Conservation (phyloP, 2,888 invertebrate species). For the Odontomyia ornata region DNA sequence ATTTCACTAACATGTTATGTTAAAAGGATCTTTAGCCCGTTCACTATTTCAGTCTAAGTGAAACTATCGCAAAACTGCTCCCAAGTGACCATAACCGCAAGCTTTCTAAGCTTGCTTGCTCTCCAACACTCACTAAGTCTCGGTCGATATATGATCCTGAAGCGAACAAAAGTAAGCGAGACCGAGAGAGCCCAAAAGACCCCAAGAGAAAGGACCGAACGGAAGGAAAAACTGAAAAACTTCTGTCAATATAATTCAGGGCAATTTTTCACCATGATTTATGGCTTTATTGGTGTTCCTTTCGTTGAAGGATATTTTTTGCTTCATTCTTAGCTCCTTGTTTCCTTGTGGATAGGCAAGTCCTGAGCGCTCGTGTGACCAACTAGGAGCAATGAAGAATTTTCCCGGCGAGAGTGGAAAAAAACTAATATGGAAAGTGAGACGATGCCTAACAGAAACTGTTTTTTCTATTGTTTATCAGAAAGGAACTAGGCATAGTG, state of each 20-base stretch:
- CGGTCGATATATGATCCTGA: no score
- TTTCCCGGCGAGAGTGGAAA: not conserved
- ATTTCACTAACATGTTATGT: constrained; percentile 13
- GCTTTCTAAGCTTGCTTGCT: not conserved
- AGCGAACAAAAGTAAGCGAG: not conserved
- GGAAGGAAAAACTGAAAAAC: constrained; percentile 40
- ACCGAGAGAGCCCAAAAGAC: not conserved
- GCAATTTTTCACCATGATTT: constrained; percentile 47
- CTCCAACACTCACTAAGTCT: no score
- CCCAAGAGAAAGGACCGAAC: not conserved
- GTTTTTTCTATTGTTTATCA: not conserved
- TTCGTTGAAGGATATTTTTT: constrained; percentile 21
- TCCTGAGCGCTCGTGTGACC: not conserved
- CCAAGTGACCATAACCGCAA: not conserved
- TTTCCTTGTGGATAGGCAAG: not conserved
- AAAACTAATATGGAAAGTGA: not conserved
- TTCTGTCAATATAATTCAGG: constrained; percentile 47
- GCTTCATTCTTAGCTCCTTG: not conserved
- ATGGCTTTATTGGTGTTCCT: constrained; percentile 46
- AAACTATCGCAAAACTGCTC: constrained; percentile 11
- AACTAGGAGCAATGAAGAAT: not conserved
- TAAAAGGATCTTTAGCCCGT: not conserved
- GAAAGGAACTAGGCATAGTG: not conserved
- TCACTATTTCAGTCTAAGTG: no score
- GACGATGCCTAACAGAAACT: not conserved